A percentile compares a stretch with the other conserved stretches of the same genome.
Evolutionary conservation across 2,797 vertebrate genomes (phyloP).

Genomic region (Poecilia wingei): DNA sequence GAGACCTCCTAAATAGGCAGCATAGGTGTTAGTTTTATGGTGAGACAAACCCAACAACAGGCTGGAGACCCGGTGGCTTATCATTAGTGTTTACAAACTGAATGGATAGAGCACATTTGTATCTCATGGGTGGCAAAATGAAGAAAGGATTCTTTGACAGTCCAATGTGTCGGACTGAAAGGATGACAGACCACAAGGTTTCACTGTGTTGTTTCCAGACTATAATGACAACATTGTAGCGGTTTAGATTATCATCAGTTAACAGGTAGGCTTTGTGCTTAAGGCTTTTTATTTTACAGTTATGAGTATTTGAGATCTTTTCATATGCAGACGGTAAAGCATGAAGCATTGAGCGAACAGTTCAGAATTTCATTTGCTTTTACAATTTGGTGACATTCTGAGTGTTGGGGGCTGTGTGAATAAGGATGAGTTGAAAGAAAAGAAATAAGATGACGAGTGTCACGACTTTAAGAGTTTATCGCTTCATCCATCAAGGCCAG

Average conservation of each 20-base stretch:
- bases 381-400: not conserved
- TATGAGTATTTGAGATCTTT: not conserved
- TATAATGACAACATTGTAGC: not conserved
- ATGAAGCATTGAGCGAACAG: not conserved
- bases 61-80: constrained; percentile 37
- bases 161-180: constrained; percentile 18
- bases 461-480: not conserved
- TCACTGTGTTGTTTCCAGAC: not conserved
- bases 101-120: constrained; percentile 19
- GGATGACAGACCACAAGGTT: constrained; percentile 8
- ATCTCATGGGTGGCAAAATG: constrained; percentile 5
- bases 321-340: not conserved
- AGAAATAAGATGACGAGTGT: not conserved
- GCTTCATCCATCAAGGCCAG: not conserved
- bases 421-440: not conserved
- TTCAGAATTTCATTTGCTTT: not conserved
- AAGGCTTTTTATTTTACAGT: not conserved
- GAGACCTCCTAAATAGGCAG: constrained; percentile 44
- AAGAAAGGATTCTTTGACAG: constrained; percentile 26
- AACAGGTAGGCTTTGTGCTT: not conserved
- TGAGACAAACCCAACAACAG: constrained; percentile 30
- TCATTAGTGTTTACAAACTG: constrained; percentile 31
- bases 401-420: not conserved
- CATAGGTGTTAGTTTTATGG: constrained; percentile 39
- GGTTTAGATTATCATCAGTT: not conserved